phyloP scores from a whole-genome alignment of 1,140 invertebrate species.

The Aradophagus sp. region DNA sequence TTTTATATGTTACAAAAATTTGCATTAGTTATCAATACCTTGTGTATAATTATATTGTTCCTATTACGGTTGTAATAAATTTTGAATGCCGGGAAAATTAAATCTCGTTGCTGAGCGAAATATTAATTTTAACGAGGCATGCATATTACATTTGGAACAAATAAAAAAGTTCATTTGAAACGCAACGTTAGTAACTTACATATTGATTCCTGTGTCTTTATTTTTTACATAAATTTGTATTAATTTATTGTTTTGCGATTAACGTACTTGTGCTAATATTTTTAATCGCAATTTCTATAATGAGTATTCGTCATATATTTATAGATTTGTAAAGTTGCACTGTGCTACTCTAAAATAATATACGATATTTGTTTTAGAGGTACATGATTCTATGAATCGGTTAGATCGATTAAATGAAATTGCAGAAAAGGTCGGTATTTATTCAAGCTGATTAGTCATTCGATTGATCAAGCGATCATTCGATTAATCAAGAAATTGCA shows the following conservation, averaged over 20 bases:
- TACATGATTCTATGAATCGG: conserved; percentile 43
- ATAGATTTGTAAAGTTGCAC: conserved; percentile 8
- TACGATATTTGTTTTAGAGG: conserved; percentile 20
- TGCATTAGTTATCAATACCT: no score
- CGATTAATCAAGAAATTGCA: conserved; percentile 1
- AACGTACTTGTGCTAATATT: conserved; percentile 22
- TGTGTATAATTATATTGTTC: no score
- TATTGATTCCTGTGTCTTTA: conserved; percentile 2
- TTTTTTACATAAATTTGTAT: conserved; percentile 9
- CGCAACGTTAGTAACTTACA: conserved; percentile 7
- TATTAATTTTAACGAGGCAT: no score
- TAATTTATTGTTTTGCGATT: conserved; percentile 16
- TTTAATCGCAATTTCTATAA: conserved; percentile 8
- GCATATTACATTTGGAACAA: no score
- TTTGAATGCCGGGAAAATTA: no score
- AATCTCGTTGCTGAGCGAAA: no score
- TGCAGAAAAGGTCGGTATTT: conserved; percentile 8
- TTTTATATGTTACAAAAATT: no score
- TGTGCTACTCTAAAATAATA: conserved; percentile 10
- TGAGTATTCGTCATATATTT: conserved; percentile 15
- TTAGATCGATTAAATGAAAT: conserved; percentile 33
- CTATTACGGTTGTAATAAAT: no score
- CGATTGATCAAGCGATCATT: no score
- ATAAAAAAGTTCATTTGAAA: no score
- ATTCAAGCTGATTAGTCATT: no score